Conservation (phyloP, 2,113 vertebrate genomes). For the Baryphthengus martii region DNA sequence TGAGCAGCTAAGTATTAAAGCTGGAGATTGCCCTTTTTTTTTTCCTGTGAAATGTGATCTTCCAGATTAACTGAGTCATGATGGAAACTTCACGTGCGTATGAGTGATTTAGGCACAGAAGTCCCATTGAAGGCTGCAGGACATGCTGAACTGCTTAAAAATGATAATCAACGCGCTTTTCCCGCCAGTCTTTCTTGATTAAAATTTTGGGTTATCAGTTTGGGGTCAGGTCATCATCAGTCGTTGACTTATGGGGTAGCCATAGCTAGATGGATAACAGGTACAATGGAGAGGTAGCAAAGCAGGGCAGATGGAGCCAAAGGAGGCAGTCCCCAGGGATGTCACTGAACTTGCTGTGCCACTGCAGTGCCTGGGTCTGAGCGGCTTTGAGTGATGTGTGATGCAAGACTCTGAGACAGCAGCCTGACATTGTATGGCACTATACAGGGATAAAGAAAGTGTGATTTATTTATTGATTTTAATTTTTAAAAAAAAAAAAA, state of each 20-base stretch:
- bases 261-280: background rate
- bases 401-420: background rate
- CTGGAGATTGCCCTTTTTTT: background rate
- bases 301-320: background rate
- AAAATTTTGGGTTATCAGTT: background rate
- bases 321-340: background rate
- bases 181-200: background rate
- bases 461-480: no score
- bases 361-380: background rate
- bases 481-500: no score
- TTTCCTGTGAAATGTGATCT: background rate
- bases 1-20: background rate
- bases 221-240: background rate
- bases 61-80: background rate
- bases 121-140: background rate
- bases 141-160: background rate
- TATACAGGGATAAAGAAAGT: background rate
- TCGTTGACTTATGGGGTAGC: background rate
- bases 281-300: background rate
- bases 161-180: background rate
- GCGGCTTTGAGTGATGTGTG: background rate
- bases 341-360: background rate
- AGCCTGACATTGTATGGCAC: background rate
- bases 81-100: background rate
- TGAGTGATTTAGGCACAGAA: background rate